Percentiles rank a stretch among this genome's conserved stretches.
Evolutionary conservation across 1,140 invertebrate species (phyloP).

Genomic region (Lepidurus apus): DNA sequence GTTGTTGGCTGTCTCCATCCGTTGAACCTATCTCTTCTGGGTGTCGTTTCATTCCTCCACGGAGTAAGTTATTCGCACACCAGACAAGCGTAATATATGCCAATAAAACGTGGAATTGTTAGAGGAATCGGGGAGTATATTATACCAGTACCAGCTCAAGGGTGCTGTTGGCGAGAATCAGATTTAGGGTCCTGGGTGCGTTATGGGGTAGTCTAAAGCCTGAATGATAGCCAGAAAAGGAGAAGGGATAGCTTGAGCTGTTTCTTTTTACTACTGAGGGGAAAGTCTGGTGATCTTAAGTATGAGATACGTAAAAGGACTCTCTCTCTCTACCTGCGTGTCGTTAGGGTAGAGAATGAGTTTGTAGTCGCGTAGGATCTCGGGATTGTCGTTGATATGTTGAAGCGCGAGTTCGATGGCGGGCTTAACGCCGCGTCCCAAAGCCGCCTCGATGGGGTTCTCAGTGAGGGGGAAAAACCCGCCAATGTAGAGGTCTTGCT

Average conservation of each 20-base stretch:
- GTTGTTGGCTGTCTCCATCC: no score
- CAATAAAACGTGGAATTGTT: no score
- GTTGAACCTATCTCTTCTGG: no score
- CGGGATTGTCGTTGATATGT: conserved; percentile 84
- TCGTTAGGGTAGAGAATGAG: conserved; percentile 93
- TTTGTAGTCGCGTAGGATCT: conserved; percentile 74
- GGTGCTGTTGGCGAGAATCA: no score
- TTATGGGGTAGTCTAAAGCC: no score
- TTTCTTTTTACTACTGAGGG: neutral
- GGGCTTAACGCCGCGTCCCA: conserved; percentile 85
- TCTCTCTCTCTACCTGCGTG: conserved; percentile 65
- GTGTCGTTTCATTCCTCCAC: no score
- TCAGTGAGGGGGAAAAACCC: conserved; percentile 83
- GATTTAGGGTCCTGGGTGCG: no score
- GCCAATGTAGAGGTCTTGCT: conserved; percentile 76
- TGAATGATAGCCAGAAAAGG: neutral
- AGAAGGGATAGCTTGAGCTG: neutral
- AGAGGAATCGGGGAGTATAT: no score
- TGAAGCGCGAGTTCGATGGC: conserved; percentile 85
- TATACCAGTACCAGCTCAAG: no score
- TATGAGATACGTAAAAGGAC: neutral
- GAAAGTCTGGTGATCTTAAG: neutral
- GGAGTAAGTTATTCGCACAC: no score
- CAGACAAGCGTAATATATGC: no score
- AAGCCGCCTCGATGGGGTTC: conserved; percentile 56